Evolutionary conservation across 2,113 vertebrate species (phyloP).

Genomic region (Plectropomus leopardus): DNA sequence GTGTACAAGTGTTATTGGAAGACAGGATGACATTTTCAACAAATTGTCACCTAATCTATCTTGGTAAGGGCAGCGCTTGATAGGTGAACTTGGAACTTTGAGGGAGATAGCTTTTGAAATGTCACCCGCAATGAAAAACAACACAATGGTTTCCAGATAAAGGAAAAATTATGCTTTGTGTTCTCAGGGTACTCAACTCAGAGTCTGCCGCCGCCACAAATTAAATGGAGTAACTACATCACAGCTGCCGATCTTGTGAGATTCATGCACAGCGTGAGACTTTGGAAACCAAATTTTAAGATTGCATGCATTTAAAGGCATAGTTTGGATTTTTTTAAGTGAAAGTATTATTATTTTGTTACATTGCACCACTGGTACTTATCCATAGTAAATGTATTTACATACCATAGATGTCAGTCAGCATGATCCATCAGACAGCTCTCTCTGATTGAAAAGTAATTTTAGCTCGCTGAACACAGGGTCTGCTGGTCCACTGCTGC

Average conservation of each 20-base stretch:
- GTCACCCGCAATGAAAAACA: constrained; percentile 77
- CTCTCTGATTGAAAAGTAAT: no score
- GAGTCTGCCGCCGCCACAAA: constrained; percentile 12
- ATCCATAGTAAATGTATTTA: no score
- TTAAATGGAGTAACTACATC: constrained; percentile 40
- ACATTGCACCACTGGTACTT: no score
- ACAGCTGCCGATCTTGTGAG: constrained; percentile 4
- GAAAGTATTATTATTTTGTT: no score
- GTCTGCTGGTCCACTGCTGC: no score
- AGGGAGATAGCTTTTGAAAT: constrained; percentile 83
- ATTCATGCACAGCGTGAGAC: constrained; percentile 5
- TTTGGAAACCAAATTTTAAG: constrained; percentile 23
- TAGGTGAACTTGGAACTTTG: constrained; percentile 80
- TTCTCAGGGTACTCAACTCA: constrained; percentile 14
- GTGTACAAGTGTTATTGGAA: constrained; percentile 62
- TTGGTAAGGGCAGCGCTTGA: constrained; percentile 68
- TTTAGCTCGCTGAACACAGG: no score
- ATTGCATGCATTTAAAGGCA: background rate
- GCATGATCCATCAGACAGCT: no score
- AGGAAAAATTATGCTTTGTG: constrained; percentile 43
- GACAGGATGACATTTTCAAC: constrained; percentile 81
- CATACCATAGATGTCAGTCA: no score
- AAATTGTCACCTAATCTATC: constrained; percentile 78
- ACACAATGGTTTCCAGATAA: constrained; percentile 52
- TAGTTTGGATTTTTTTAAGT: no score